A percentile compares a stretch with the other conserved stretches of the same genome.
These are phyloP conservation scores for Phrixothrix hirtus DNA, from an alignment of 2,888 invertebrate genomes.

Conservation along the genomic window DNA sequence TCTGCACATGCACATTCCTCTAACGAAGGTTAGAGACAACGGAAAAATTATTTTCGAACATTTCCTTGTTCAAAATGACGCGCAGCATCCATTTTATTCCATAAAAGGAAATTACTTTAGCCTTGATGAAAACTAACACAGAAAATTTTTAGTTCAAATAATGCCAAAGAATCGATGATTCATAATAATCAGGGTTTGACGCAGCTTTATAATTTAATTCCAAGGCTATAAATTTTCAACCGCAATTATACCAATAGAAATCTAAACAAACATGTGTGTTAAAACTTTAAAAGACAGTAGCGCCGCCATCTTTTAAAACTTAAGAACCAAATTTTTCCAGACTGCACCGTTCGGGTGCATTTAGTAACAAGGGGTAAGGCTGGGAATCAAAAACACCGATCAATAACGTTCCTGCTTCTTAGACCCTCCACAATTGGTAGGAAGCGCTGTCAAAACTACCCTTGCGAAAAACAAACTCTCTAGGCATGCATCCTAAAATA, in stretches of 20 bases:
- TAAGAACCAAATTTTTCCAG: no score
- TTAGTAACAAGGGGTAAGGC: conserved; percentile 44
- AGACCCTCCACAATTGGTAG: conserved; percentile 57
- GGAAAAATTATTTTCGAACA: conserved; percentile 20
- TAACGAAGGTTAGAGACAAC: conserved; percentile 1
- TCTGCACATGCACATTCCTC: conserved; percentile 35
- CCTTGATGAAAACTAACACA: conserved; percentile 23
- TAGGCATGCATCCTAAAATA: no score
- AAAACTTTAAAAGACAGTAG: no score
- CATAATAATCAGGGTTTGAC: conserved; percentile 27
- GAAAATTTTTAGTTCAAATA: conserved; percentile 28
- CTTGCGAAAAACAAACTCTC: conserved; percentile 37
- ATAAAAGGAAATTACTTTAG: conserved; percentile 28
- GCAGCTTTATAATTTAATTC: conserved; percentile 32
- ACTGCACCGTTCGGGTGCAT: conserved; percentile 43
- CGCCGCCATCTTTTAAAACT: no score
- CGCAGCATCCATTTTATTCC: conserved; percentile 25
- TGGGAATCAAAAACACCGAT: conserved; percentile 59
- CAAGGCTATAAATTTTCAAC: conserved; percentile 33
- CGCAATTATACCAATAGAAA: conserved; percentile 14
- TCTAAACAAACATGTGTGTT: conserved; percentile 6
- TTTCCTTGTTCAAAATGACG: conserved; percentile 27
- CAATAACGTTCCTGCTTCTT: conserved; percentile 57
- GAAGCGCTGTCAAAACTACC: conserved; percentile 57
- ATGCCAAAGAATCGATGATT: conserved; percentile 34